Conservation (phyloP, 92 coral and sea anemone species). For the Palythoa grandis region DNA sequence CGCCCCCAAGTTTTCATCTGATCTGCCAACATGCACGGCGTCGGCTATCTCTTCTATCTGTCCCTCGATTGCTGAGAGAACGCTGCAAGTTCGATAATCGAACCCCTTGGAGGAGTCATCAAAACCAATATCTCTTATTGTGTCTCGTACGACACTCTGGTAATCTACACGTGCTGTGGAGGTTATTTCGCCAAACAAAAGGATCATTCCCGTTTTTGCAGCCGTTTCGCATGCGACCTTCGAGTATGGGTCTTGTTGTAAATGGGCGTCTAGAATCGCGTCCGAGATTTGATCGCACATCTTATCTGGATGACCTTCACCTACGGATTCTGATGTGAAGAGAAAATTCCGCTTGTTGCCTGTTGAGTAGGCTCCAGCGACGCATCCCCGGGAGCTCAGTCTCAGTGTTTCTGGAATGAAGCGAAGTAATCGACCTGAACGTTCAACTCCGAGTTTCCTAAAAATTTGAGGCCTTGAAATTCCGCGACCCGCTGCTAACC, state of each 20-base stretch:
- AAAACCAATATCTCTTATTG: conserved; percentile 81
- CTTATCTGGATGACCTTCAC: conserved; percentile 84
- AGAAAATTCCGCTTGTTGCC: conserved; percentile 72
- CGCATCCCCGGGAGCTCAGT: conserved; percentile 47
- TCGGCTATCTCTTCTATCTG: conserved; percentile 74
- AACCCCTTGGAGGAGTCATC: conserved; percentile 89
- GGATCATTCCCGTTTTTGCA: conserved; percentile 78
- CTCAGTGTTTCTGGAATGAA: conserved; percentile 33
- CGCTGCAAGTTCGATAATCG: conserved; percentile 91
- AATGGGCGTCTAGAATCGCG: conserved; percentile 88
- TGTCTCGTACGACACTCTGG: conserved; percentile 81
- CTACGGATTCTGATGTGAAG: conserved; percentile 90
- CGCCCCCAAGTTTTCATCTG: conserved; percentile 77
- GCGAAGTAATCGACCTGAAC: not conserved
- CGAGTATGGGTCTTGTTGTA: conserved; percentile 77
- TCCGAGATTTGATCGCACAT: conserved; percentile 94
- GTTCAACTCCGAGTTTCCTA: not conserved
- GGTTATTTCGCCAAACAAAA: conserved; percentile 86
- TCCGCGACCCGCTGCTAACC: not conserved
- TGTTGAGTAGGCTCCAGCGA: conserved; percentile 71
- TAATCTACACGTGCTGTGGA: conserved; percentile 79
- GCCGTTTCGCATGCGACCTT: conserved; percentile 93
- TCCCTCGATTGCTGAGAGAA: conserved; percentile 76
- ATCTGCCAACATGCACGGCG: conserved; percentile 66
- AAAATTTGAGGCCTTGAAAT: conserved; percentile 9